Evolutionary conservation across 2,888 invertebrate genomes (phyloP), one percentile per base, ranked within the genome.

Genomic region (Phortica okadai): DNA sequence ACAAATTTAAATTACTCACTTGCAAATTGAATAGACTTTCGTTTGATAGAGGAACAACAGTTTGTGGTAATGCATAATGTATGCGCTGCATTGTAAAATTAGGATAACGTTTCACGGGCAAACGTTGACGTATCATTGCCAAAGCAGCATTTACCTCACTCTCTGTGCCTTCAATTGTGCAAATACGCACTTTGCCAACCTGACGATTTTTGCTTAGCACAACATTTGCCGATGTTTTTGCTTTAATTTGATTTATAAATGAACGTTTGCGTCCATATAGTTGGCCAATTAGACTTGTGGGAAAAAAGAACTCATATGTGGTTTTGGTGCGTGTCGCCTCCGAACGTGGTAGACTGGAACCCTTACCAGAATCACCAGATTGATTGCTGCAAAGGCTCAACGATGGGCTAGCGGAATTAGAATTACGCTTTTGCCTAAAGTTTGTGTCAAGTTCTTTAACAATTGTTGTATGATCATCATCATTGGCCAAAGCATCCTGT

Each of bases 221-320:
- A 73, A 98, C 95, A 88, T 94, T 94, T 25, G 97, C 96, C 82
- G 95, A 94, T 1, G 97, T 95, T 90, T 95, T 95, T 45, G 94
- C 92, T 90, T 96, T 96, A 82, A 97, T 95, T 87, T 94, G 94
- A 81, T 95, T 95, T n/a, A 98, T 95, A 92, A 95, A 96, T 59
- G 93, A 92, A 64, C 97, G 97, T 84, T 95, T 94, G 85, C 94
- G 94, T 59, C 98, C 98, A 90, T 98, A 98, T 83, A 98, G 93
- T 77, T 95, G 94, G 21, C 98, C 98, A 77, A 97, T 97, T 81
- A 97, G 92, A 76, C 93, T 92, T 88, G 95, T 95, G 62, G 95
- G 95, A 88, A 96, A 94, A 82, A 94, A 92, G 92, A 97, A 97
- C 89, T 97, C 91, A 81, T 92, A 92, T 10, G 89, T 89, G 44